These are phyloP conservation scores for Patella ulyssiponensis DNA, from an alignment of 2,888 invertebrate species.

Conservation along the genomic window DNA sequence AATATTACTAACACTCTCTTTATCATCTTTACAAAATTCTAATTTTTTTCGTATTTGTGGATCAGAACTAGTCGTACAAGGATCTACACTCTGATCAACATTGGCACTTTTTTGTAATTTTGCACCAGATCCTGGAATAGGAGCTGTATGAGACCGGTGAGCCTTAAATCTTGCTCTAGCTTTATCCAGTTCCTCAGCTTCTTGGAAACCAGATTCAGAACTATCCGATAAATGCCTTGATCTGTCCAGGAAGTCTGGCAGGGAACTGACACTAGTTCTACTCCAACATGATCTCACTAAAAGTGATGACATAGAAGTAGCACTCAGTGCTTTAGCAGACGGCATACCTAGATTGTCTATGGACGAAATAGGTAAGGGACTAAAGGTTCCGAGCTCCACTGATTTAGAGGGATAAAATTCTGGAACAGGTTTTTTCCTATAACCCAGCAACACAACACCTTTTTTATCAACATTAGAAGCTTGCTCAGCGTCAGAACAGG, in stretches of 20 bases:
- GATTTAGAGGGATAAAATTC: conserved; percentile 36
- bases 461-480: conserved; percentile 45
- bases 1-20: conserved; percentile 46
- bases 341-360: conserved; percentile 27
- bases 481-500: conserved; percentile 56
- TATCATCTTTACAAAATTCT: conserved; percentile 41
- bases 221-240: conserved; percentile 13
- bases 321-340: conserved; percentile 22
- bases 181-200: neutral
- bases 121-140: conserved; percentile 21
- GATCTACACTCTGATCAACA: conserved; percentile 1
- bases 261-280: conserved; percentile 64
- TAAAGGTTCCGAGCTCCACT: conserved; percentile 67
- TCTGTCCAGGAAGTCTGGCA: conserved; percentile 63
- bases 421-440: conserved; percentile 59
- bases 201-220: conserved; percentile 11
- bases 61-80: neutral
- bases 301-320: conserved; percentile 59
- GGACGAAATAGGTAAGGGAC: conserved; percentile 45
- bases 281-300: conserved; percentile 55
- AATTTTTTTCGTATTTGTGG: conserved; percentile 28
- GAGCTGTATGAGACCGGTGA: conserved; percentile 31
- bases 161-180: conserved; percentile 25
- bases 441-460: conserved; percentile 64
- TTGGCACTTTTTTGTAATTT: neutral